Evolutionary conservation across 2,888 invertebrate genomes (phyloP).

Genomic region (Aspidiotus destructor): DNA sequence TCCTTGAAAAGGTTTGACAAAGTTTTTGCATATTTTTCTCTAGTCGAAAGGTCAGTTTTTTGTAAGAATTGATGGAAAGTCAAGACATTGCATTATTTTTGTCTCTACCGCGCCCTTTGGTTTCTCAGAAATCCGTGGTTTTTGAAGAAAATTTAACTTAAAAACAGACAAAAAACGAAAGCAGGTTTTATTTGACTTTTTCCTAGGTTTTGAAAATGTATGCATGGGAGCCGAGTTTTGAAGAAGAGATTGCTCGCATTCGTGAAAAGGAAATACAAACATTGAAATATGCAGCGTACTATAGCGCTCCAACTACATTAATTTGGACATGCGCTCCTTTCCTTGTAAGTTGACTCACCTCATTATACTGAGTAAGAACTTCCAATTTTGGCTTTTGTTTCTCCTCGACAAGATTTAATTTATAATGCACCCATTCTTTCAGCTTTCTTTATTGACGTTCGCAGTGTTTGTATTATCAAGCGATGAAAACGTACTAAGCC

Average conservation of each 20-base stretch:
- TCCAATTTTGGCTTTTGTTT: not conserved
- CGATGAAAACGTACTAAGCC: not conserved
- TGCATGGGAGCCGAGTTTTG: slow-evolving; percentile 54
- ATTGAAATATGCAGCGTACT: slow-evolving; percentile 49
- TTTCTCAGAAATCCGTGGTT: no score
- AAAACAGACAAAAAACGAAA: not conserved
- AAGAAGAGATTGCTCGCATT: slow-evolving; percentile 48
- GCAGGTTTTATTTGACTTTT: not conserved
- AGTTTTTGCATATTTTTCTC: no score
- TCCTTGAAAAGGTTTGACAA: no score
- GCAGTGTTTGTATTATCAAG: not conserved
- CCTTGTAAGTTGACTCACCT: slow-evolving; percentile 43
- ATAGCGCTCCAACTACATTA: slow-evolving; percentile 49
- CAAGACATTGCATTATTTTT: no score
- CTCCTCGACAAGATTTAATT: not conserved
- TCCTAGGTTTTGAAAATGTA: slow-evolving; percentile 50
- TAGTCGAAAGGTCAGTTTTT: no score
- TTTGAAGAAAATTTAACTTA: no score
- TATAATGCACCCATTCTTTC: slow-evolving; percentile 9
- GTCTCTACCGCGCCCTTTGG: no score
- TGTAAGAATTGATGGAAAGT: no score
- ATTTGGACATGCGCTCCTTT: slow-evolving; percentile 55
- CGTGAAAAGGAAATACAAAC: slow-evolving; percentile 49
- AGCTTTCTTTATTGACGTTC: not conserved
- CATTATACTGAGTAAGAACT: slow-evolving; percentile 25